Percentiles rank a stretch among this genome's conserved stretches.
Evolutionary conservation across 2,888 invertebrate species (phyloP).

Genomic region (Lysandra bellargus): DNA sequence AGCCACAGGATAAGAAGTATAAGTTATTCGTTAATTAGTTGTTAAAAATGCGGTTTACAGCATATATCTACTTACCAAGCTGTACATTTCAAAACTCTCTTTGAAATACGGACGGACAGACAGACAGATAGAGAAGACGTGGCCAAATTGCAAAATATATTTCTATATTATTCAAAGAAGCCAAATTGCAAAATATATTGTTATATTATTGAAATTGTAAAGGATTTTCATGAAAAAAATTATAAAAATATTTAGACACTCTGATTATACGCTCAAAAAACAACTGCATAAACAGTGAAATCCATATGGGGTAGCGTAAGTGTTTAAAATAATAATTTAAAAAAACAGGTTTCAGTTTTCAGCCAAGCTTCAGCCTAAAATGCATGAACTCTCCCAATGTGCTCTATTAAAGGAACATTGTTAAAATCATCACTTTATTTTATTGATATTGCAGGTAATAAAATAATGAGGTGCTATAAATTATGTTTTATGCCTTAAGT

Average conservation of each 20-base stretch:
- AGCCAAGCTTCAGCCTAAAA: neutral
- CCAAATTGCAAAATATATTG: neutral
- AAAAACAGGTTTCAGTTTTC: neutral
- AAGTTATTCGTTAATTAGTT: neutral
- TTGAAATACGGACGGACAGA: neutral
- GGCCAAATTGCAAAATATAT: neutral
- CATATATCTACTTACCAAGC: no score
- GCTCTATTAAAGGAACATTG: neutral
- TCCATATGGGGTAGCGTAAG: no score
- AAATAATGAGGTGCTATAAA: neutral
- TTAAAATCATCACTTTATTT: conserved; percentile 6
- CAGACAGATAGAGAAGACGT: neutral
- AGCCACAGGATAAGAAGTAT: neutral
- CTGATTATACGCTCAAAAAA: no score
- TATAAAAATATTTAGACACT: no score
- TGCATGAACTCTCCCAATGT: neutral
- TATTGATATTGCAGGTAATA: neutral
- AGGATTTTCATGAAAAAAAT: no score
- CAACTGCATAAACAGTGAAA: no score
- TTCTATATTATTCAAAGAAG: neutral
- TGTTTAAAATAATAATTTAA: no score
- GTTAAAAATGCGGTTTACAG: neutral
- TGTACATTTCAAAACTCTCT: no score
- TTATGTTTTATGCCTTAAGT: neutral
- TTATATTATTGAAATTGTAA: neutral